Evolutionary conservation across 2,797 vertebrate genomes (phyloP), one percentile per base, ranked within the genome.

Genomic region (Sebastiscus tertius): DNA sequence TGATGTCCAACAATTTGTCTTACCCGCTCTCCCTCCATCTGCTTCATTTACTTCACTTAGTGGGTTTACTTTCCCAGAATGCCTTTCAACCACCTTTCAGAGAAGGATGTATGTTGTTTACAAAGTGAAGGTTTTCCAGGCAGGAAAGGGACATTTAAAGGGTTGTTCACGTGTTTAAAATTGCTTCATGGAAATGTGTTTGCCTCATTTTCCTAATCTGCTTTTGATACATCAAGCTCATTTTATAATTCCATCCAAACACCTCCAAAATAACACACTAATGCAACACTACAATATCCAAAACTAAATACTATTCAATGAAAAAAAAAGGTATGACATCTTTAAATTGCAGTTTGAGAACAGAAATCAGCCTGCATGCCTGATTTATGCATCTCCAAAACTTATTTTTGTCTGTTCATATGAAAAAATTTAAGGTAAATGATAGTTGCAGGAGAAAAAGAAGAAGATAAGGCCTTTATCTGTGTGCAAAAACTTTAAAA

Each of bases 21-120:
- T 6, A 4, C 4, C 29, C 2, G 4, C 72, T 69, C 73, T 46
- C 11, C 26, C 18, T 20, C 36, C 36, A 2, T 67, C 63, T 34
- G 33, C 65, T 36, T 65, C 52, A 33, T 69, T 74, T 59, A 39
- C 64, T n/a, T 14, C 75, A 22, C 22, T 66, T n/a, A 60, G 56
- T 54, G 69, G 69, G 3, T 18, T 73, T 12, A 60, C 16, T 73
- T 70, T 63, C 63, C 54, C 52, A 64, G 61, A 76, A 76, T 61
- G 55, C 73, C 16, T 55, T 61, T 65, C 61, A 76, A 6, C 22
- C n/a, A 24, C 4, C 29, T 63, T 31, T 58, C 61, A 55, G 39
- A 39, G 39, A 24, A 29, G 6, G 18, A 11, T 14, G 20, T 4
- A 8, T 5, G 6, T 6, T 31, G 24, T 24, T 24, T 24, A 16